Percentiles rank a stretch among this genome's conserved stretches.
These are phyloP conservation scores for Erannis defoliaria DNA, from an alignment of 2,888 invertebrate genomes.

Conservation along the genomic window DNA sequence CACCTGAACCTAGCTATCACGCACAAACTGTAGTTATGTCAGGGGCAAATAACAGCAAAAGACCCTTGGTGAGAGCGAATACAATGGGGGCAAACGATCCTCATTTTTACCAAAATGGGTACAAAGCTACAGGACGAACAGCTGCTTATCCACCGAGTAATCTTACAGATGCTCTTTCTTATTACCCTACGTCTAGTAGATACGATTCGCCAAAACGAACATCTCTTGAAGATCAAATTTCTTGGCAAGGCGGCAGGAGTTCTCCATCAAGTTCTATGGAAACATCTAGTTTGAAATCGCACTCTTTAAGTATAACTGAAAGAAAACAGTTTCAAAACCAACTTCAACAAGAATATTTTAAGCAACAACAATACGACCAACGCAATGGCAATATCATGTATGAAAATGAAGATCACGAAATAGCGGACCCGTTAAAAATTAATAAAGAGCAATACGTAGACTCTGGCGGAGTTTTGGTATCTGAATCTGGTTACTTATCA, in stretches of 20 bases:
- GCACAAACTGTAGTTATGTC: slow-evolving; percentile 85
- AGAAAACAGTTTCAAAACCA: slow-evolving; percentile 85
- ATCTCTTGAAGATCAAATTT: slow-evolving; percentile 87
- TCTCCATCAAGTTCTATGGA: slow-evolving; percentile 88
- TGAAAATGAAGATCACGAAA: slow-evolving; percentile 71
- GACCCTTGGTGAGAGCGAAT: slow-evolving; percentile 86
- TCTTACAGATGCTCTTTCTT: slow-evolving; percentile 93
- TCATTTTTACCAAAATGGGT: slow-evolving; percentile 87
- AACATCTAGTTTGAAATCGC: slow-evolving; percentile 85
- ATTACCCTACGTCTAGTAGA: slow-evolving; percentile 91
- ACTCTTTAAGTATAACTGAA: slow-evolving; percentile 85
- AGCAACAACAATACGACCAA: slow-evolving; percentile 85
- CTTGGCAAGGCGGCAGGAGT: slow-evolving; percentile 87
- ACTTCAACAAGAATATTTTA: slow-evolving; percentile 84
- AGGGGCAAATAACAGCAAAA: slow-evolving; percentile 71
- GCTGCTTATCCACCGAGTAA: slow-evolving; percentile 91
- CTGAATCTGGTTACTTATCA: slow-evolving; percentile 92
- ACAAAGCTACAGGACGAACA: slow-evolving; percentile 88
- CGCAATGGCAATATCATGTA: slow-evolving; percentile 77
- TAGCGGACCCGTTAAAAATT: slow-evolving; percentile 65
- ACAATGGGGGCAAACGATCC: slow-evolving; percentile 85
- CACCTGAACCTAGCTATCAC: slow-evolving; percentile 86
- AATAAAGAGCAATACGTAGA: slow-evolving; percentile 80
- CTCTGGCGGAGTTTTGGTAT: slow-evolving; percentile 88
- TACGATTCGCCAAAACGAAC: slow-evolving; percentile 86